Evolutionary conservation across 2,113 vertebrate species (phyloP).

Genomic region (Limanda limanda): DNA sequence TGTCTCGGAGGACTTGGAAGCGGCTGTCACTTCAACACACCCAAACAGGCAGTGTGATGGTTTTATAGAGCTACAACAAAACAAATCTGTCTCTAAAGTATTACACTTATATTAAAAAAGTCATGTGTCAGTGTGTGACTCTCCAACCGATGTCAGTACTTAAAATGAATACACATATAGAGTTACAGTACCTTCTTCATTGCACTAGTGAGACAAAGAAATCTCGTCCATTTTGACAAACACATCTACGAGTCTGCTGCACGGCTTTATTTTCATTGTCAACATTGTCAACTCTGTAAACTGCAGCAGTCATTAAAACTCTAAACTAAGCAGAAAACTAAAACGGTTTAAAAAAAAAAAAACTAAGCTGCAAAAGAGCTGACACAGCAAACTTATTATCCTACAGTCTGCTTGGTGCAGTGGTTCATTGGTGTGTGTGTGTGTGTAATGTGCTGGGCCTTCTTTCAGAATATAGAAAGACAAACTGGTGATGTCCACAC

Average conservation of each 20-base stretch:
- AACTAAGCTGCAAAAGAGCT: background rate
- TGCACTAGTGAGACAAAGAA: background rate
- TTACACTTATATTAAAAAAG: too few species aligned
- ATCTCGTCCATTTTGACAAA: background rate
- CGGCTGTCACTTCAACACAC: background rate
- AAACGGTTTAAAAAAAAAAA: background rate
- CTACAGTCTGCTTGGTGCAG: background rate
- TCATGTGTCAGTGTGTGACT: too few species aligned
- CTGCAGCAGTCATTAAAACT: background rate
- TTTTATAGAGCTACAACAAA: too few species aligned
- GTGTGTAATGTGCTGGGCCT: background rate
- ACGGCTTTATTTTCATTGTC: background rate
- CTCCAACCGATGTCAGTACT: too few species aligned
- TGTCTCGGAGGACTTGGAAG: too few species aligned
- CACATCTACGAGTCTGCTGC: background rate
- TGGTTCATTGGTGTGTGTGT: background rate
- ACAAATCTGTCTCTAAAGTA: too few species aligned
- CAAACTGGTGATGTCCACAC: background rate
- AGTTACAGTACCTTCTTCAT: too few species aligned
- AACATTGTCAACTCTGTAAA: background rate
- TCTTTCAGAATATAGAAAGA: background rate
- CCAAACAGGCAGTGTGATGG: background rate
- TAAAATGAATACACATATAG: too few species aligned
- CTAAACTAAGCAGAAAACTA: background rate
- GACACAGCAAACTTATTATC: background rate